A percentile compares a stretch with the other conserved stretches of the same genome.
Evolutionary conservation across 2,113 vertebrate genomes (phyloP).

Genomic region (Bettongia penicillata): DNA sequence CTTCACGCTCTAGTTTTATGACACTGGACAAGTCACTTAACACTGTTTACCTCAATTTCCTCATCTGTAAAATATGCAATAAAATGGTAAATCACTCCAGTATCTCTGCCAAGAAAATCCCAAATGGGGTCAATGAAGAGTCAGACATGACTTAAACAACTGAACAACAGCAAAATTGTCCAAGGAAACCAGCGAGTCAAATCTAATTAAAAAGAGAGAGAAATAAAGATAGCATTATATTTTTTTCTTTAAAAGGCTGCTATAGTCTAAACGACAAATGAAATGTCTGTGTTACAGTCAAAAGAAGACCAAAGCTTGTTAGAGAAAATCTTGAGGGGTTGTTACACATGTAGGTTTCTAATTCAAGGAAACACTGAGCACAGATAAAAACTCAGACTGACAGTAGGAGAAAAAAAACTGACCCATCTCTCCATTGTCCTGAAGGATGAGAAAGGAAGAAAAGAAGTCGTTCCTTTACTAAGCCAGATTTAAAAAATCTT

Average conservation of each 20-base stretch:
- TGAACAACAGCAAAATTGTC: not conserved
- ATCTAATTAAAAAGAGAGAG: not conserved
- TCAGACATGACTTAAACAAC: not conserved
- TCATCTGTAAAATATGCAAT: not conserved
- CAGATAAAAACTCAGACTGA: not conserved
- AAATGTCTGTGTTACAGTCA: not conserved
- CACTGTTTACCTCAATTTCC: not conserved
- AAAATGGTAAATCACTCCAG: not conserved
- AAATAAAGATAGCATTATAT: not conserved
- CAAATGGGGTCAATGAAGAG: not conserved
- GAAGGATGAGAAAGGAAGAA: not conserved
- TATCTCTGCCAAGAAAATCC: not conserved
- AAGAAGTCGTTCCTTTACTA: slow-evolving; percentile 34
- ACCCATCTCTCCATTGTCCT: not conserved
- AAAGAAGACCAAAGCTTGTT: slow-evolving; percentile 33
- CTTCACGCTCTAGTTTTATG: not conserved
- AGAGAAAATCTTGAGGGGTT: slow-evolving; percentile 8
- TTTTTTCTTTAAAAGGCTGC: not conserved
- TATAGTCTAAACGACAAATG: not conserved
- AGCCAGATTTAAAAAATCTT: slow-evolving; percentile 21
- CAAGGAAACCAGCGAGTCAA: not conserved
- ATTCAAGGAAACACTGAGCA: not conserved
- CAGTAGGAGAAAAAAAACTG: slow-evolving; percentile 52
- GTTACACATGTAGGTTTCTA: not conserved
- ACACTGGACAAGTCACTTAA: not conserved